Base-by-base conservation (phyloP, 2,797 vertebrate genomes). In the Trematomus bernacchii region DNA sequence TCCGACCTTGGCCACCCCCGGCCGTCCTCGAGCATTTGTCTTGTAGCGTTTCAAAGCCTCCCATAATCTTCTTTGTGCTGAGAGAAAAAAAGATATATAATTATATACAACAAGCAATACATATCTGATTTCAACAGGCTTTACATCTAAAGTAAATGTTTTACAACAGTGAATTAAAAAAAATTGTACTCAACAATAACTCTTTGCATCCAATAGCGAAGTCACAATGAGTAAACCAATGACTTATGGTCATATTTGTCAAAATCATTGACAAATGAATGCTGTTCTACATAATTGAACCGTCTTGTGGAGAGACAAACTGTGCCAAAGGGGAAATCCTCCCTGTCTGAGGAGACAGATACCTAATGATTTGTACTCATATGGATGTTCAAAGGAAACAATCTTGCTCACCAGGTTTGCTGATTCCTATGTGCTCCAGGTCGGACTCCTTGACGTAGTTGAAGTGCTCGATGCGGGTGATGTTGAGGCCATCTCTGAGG, bases 401-500 rank as follows among this genome's bases (percentile, higher is more conserved):
- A 11, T 60, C 30, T 6, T 18, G 54, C 93, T 93, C 66, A 97
- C 97, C 97, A 18, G 97, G 97, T 85, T 94, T 96, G 64, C 96
- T 96, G 92, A 98, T 96, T 59, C 97, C 97, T 12, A 97, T 95
- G 47, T 95, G 86, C 60, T 97, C 96, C 55, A 98, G 92, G 77
- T 98, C 96, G 0, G 87, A 58, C 3, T 97, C 96, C 80, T 95
- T 97, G 15, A 98, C 96, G 13, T 96, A 97, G 77, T 93, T 60
- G 0, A 98, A 96, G 86, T 98, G 97, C 65, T 96, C 96, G 0
- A 94, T 83, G 12, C 94, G 96, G 2, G 96, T 96, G 61, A 97
- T 96, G 44, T 98, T 97, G 64, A 98, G 96, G 52, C 96, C 94
- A 61, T 97, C 95, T 10, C 96, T 92, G 70, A 98, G 84, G 4